A percentile compares a stretch with the other conserved stretches of the same genome.
Evolutionary conservation across 2,888 invertebrate genomes (phyloP).

Genomic region (Eupithecia tripunctaria): DNA sequence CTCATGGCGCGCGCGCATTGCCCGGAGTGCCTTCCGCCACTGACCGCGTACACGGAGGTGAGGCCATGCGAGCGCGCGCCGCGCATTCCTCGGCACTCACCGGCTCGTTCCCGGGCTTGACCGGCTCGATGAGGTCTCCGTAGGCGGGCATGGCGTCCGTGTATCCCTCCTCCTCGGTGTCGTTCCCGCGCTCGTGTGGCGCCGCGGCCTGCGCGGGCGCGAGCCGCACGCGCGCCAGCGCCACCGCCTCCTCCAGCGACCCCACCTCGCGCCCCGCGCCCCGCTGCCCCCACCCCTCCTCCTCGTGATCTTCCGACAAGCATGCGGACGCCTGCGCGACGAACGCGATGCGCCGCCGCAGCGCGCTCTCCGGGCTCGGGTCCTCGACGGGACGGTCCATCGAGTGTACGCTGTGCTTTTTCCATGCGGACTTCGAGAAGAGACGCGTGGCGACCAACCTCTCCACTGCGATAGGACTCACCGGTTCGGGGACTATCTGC

Average conservation of each 20-base stretch:
- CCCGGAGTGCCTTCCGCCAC: constrained; percentile 68
- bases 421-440: constrained; percentile 83
- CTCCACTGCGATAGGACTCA: constrained; percentile 74
- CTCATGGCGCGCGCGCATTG: constrained; percentile 83
- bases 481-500: constrained; percentile 52
- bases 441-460: constrained; percentile 82
- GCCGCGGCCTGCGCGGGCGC: constrained; percentile 63
- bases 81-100: constrained; percentile 63
- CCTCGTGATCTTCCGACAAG: constrained; percentile 82
- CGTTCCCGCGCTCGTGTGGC: constrained; percentile 72
- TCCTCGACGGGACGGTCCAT: constrained; percentile 78
- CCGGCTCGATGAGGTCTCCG: constrained; percentile 82
- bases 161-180: constrained; percentile 79
- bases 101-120: constrained; percentile 65
- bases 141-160: constrained; percentile 80
- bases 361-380: constrained; percentile 75
- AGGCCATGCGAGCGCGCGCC: constrained; percentile 20
- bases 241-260: constrained; percentile 83
- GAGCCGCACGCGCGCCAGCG: constrained; percentile 79
- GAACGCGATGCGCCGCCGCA: constrained; percentile 81
- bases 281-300: constrained; percentile 70
- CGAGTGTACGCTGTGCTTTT: constrained; percentile 66
- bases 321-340: constrained; percentile 81
- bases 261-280: constrained; percentile 64
- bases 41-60: constrained; percentile 47